Evolutionary conservation across 2,797 vertebrate species (phyloP), one percentile per base, ranked within the genome.

Genomic region (Acipenser oxyrinchus): DNA sequence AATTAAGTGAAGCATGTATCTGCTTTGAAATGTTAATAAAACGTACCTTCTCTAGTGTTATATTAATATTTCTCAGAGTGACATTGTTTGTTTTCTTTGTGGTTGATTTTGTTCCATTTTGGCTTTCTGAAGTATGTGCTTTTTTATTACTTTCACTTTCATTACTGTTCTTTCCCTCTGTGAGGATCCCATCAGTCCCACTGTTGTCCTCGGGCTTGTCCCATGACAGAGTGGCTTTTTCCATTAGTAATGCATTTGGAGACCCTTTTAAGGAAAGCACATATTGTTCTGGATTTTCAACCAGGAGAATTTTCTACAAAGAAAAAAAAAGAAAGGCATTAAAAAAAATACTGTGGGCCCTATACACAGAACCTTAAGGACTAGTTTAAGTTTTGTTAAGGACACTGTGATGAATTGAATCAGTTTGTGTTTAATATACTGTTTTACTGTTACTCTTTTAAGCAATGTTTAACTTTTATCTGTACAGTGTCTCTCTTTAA

Each of bases 151-250:
- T 37, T 0, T 75, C 67, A 7, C 1, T 64, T 23, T 68, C 71
- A 15, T 62, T 11, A 48, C 49, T 63, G 1, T 49, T 71, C 50
- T 68, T 9, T 1, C 48, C 51, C 6, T 70, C 73, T 13, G 49
- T 48, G 3, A 57, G 48, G 68, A 18, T 57, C 18, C 53, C 13
- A 2, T 57, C 2, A 15, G 23, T 4, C 6, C 15, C 48, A 10
- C 48, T 7, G 15, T 12, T 7, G 1, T 62, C 71, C 6, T 70
- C 10, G 6, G 72, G 60, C 52, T 49, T 71, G 37, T 73, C 75
- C 92, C 93, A 93, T 8, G 83, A 87, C 52, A 93, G 73, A 1
- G 90, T 88, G 2, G 89, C 93, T 9, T 89, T 88, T 69, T 79
- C 77, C 83, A 93, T 80, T 63, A 85, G 75, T 60, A 93, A 71